These are phyloP conservation scores for Noctuana brunneofusca DNA, from an alignment of 2,888 invertebrate genomes.

Conservation along the genomic window DNA sequence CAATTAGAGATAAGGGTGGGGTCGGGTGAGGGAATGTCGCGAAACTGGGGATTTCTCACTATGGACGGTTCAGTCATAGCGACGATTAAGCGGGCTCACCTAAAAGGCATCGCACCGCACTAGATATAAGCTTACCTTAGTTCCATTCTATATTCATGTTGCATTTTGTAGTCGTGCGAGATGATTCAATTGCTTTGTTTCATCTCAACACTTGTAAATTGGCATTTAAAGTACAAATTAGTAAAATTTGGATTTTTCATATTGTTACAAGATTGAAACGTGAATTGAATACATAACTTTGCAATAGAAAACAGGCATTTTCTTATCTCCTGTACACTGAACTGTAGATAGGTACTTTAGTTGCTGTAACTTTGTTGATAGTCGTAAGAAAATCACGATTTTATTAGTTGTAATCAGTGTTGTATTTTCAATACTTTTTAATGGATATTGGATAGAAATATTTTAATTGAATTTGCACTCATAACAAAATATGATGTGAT, in stretches of 20 bases:
- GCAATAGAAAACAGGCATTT: conserved; percentile 20
- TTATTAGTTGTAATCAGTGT: too few relatives aligned
- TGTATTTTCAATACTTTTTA: too few relatives aligned
- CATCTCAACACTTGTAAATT: conserved; percentile 79
- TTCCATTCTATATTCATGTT: conserved; percentile 68
- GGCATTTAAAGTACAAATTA: conserved; percentile 83
- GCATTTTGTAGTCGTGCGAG: conserved; percentile 74
- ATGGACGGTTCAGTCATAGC: conserved; percentile 78
- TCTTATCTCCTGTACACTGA: conserved; percentile 21
- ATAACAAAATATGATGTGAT: too few relatives aligned
- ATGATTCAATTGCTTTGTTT: conserved; percentile 70
- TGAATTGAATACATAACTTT: conserved; percentile 40
- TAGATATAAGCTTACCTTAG: conserved; percentile 77
- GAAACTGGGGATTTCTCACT: conserved; percentile 81
- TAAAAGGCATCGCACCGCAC: conserved; percentile 82
- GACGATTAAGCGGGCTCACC: conserved; percentile 74
- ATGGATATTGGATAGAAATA: too few relatives aligned
- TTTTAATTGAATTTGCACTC: too few relatives aligned
- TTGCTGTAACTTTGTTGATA: neutral
- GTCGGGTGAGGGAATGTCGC: conserved; percentile 79
- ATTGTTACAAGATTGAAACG: conserved; percentile 79
- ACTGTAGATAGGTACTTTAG: conserved; percentile 13
- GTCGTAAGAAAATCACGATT: too few relatives aligned
- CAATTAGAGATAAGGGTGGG: conserved; percentile 80
- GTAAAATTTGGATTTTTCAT: conserved; percentile 82